Conservation (phyloP, 2,113 vertebrate genomes). For the Podiceps cristatus region DNA sequence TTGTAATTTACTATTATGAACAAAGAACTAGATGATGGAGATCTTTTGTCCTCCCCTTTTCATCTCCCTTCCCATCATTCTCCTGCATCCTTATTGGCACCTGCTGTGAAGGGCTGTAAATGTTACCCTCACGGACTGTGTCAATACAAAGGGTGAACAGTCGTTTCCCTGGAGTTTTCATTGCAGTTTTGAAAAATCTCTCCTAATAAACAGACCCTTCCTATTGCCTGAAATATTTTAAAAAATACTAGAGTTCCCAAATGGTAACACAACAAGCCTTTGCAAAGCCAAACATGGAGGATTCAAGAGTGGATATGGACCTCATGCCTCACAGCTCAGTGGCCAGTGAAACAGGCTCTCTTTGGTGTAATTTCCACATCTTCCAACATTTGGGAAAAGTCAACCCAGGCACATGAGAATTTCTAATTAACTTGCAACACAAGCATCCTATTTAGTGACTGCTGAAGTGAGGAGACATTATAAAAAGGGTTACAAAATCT, state of each 20-base stretch:
- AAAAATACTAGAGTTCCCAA: background rate
- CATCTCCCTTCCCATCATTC: background rate
- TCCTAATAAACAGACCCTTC: background rate
- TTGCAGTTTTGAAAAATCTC: background rate
- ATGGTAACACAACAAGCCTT: background rate
- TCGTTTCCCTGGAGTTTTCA: background rate
- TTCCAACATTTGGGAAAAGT: background rate
- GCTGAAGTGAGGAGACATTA: slow-evolving; percentile 48
- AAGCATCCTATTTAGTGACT: slow-evolving; percentile 45
- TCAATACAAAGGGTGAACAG: background rate
- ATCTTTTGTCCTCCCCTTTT: background rate
- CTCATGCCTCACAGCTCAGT: background rate
- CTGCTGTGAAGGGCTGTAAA: background rate
- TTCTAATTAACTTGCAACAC: slow-evolving; percentile 47
- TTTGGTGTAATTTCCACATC: too few relatives aligned
- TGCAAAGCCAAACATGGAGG: background rate
- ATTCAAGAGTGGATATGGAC: background rate
- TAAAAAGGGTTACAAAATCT: slow-evolving; percentile 64
- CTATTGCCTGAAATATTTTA: background rate
- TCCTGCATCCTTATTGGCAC: background rate
- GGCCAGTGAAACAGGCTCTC: rapidly evolving
- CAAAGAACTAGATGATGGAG: background rate
- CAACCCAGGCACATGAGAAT: background rate
- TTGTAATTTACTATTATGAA: background rate
- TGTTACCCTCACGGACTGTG: background rate